phyloP scores from a whole-genome alignment of 2,797 vertebrate species.

The Sebastes paucispinis region DNA sequence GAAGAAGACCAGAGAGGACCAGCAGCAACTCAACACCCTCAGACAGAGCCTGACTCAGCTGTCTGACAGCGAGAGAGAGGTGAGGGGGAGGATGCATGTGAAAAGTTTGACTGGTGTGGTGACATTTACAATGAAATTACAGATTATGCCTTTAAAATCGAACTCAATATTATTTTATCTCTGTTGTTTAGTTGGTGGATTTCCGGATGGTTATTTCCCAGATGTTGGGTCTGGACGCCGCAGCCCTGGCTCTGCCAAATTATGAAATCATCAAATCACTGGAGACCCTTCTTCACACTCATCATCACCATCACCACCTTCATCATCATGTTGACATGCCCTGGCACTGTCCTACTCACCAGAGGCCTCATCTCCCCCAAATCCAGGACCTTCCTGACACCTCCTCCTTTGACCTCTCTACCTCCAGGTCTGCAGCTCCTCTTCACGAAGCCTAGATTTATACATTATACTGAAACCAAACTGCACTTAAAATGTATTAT shows the following conservation, averaged over 20 bases:
- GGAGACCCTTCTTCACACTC: constrained; percentile 81
- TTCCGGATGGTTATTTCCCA: constrained; percentile 87
- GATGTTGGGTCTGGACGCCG: constrained; percentile 84
- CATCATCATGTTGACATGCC: constrained; percentile 31
- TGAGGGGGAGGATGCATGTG: constrained; percentile 14
- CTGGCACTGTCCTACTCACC: constrained; percentile 52
- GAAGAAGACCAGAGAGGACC: constrained; percentile 76
- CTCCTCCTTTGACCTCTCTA: constrained; percentile 14
- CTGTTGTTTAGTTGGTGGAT: constrained; percentile 83
- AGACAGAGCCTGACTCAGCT: constrained; percentile 82
- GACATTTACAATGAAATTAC: not conserved
- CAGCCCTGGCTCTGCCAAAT: constrained; percentile 80
- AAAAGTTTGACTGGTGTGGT: not conserved
- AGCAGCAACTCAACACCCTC: constrained; percentile 70
- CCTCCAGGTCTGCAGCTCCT: constrained; percentile 16
- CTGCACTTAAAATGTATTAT: not conserved
- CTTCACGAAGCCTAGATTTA: constrained; percentile 12
- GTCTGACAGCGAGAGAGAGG: constrained; percentile 87
- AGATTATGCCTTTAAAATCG: not conserved
- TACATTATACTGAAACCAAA: not conserved
- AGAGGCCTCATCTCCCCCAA: constrained; percentile 29
- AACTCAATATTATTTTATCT: not conserved
- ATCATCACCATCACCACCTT: constrained; percentile 72
- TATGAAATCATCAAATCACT: constrained; percentile 88
- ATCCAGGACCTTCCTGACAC: constrained; percentile 20